Evolutionary conservation across 1,140 invertebrate species (phyloP).

Genomic region (Zaprionus camerounensis): DNA sequence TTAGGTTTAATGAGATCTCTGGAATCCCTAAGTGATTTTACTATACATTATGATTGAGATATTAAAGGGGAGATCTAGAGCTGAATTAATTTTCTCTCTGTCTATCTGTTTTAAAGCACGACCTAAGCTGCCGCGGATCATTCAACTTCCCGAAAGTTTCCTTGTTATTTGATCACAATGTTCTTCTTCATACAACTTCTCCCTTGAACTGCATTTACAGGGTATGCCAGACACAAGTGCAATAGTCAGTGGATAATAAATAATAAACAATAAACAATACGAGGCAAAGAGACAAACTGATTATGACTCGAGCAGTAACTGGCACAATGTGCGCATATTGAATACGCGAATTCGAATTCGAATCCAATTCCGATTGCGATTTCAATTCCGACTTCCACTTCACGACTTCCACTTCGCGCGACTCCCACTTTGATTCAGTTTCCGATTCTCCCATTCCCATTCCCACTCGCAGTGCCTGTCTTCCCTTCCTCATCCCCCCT

Average conservation of each 20-base stretch:
- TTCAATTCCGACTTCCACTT: slow-evolving; percentile 20
- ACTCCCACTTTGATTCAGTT: slow-evolving; percentile 12
- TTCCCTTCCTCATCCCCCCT: not conserved
- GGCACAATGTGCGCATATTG: slow-evolving; percentile 66
- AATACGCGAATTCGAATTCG: slow-evolving; percentile 13
- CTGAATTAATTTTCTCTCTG: no score
- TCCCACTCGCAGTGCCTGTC: not conserved
- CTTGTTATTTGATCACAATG: no score
- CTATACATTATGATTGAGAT: no score
- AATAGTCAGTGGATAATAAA: slow-evolving; percentile 1
- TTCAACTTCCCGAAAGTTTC: no score
- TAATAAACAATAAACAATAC: not conserved
- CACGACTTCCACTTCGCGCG: slow-evolving; percentile 18
- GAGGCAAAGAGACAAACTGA: not conserved
- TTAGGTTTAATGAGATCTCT: no score
- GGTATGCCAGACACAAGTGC: not conserved
- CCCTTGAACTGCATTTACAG: not conserved
- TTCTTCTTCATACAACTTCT: not conserved
- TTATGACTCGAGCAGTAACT: slow-evolving; percentile 20
- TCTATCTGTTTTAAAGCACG: no score
- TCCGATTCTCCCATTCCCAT: slow-evolving; percentile 13
- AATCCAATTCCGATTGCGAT: slow-evolving; percentile 16
- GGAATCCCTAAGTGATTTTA: no score
- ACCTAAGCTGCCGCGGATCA: no score
- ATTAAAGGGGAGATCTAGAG: no score